Percentiles rank a stretch among this genome's conserved stretches.
Conservation (phyloP, 1,140 invertebrate genomes). For the Danaus melanippus region DNA sequence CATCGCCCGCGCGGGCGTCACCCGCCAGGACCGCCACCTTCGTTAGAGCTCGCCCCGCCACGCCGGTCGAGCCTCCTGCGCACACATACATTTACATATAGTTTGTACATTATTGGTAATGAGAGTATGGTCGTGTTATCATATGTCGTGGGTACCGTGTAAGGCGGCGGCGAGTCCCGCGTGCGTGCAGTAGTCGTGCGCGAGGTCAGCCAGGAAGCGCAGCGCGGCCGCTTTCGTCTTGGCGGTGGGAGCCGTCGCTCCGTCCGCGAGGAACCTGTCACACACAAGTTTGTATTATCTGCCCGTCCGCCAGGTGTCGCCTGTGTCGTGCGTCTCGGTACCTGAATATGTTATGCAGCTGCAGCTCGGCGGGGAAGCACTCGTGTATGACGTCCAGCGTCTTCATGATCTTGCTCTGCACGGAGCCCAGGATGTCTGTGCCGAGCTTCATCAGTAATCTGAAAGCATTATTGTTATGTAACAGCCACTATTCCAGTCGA, state of each 20-base stretch:
- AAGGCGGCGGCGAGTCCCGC: constrained; percentile 60
- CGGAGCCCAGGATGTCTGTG: constrained; percentile 89
- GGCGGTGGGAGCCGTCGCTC: constrained; percentile 90
- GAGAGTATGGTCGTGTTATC: not conserved
- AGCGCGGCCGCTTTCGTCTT: constrained; percentile 86
- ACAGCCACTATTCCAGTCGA: not conserved
- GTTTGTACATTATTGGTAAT: no score
- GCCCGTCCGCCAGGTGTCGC: no score
- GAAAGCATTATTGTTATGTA: constrained; percentile 13
- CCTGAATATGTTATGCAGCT: constrained; percentile 76
- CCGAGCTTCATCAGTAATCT: constrained; percentile 89
- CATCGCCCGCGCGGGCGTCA: constrained; percentile 83
- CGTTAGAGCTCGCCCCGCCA: constrained; percentile 74
- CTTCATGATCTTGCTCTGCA: constrained; percentile 90
- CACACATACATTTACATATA: not conserved
- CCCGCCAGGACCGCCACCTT: constrained; percentile 78
- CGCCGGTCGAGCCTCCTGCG: constrained; percentile 41
- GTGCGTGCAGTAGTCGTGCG: constrained; percentile 72
- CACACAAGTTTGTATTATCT: constrained; percentile 1
- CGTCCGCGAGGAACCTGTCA: constrained; percentile 85
- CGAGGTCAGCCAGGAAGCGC: constrained; percentile 82
- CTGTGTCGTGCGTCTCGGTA: constrained; percentile 17
- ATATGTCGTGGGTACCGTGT: constrained; percentile 33
- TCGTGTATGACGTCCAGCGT: constrained; percentile 89
- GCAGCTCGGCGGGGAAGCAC: constrained; percentile 75